A percentile compares a stretch with the other conserved stretches of the same genome.
These are phyloP conservation scores for Steromphala cineraria DNA, from an alignment of 2,888 invertebrate species.

Conservation along the genomic window DNA sequence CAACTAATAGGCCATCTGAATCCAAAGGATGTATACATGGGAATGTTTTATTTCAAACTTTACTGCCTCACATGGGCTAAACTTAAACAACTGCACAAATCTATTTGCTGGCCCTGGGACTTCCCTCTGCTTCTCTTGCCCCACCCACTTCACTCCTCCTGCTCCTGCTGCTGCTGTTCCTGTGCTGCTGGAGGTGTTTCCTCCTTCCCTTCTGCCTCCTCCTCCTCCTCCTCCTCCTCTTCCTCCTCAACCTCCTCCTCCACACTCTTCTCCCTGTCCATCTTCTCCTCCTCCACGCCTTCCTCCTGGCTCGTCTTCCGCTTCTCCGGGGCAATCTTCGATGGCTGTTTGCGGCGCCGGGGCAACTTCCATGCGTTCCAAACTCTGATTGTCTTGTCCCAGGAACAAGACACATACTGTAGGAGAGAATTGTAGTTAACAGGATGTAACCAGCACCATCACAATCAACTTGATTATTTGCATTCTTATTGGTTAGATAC, in stretches of 20 bases:
- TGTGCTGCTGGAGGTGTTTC: neutral
- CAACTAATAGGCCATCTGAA: no score
- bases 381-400: conserved; percentile 73
- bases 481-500: no score
- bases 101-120: no score
- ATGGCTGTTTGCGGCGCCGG: conserved; percentile 22
- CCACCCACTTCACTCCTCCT: neutral
- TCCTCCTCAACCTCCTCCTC: neutral
- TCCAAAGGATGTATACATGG: no score
- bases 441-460: no score
- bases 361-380: conserved; percentile 74
- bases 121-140: neutral
- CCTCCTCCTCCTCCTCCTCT: conserved; percentile 8
- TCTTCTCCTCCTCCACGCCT: neutral
- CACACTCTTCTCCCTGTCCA: neutral
- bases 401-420: conserved; percentile 74
- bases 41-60: no score
- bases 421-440: neutral
- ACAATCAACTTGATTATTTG: no score
- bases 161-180: no score
- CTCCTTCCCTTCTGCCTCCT: neutral
- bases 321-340: neutral
- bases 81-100: no score
- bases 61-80: no score
- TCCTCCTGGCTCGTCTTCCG: neutral